Base-by-base conservation (phyloP, 2,797 vertebrate genomes). In the Gastrophryne carolinensis region DNA sequence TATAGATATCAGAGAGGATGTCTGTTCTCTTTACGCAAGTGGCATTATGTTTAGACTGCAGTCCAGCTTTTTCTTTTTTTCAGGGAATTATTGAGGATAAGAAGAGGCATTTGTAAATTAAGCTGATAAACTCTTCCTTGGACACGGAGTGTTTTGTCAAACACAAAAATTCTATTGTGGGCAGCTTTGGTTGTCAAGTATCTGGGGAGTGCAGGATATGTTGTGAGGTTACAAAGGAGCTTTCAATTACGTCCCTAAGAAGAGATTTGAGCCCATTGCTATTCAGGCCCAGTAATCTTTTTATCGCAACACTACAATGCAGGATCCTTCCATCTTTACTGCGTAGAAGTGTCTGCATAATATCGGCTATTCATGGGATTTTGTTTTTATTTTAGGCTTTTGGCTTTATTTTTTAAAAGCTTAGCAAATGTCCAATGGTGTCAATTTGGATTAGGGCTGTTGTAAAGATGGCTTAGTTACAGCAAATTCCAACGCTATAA, bases 121-220 rank as follows among this genome's bases (percentile, higher is more conserved):
- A 89, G 86, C 88, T 88, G 91, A 94, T 92, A 92, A 93, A 87
- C 87, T 85, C 82, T 81, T 86, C 89, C 84, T 79, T 73, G 86
- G 88, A 94, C 91, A 95, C 93, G 90, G 89, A 85, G 81, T 77
- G 88, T 91, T 94, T 94, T 94, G 92, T 94, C 85, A 84, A 72
- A 90, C 89, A 95, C 92, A 94, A 89, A 89, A 94, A 94, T 94
- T 91, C 91, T 91, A 91, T 94, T 94, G 91, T 93, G 84, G 84
- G 78, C 80, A 73, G 87, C 88, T 91, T 92, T 83, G 89, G 89
- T 93, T 91, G 91, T 94, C 91, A 93, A 94, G 93, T 92, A 89
- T 89, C 87, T 86, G 76, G 90, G 92, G 91, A 92, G 89, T 85
- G 81, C 91, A 89, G 92, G 92, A 94, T 94, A 92, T 93, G 93